Evolutionary conservation across 2,113 vertebrate species (phyloP), one percentile per base, ranked within the genome.

Genomic region (Poeciliopsis retropinna): DNA sequence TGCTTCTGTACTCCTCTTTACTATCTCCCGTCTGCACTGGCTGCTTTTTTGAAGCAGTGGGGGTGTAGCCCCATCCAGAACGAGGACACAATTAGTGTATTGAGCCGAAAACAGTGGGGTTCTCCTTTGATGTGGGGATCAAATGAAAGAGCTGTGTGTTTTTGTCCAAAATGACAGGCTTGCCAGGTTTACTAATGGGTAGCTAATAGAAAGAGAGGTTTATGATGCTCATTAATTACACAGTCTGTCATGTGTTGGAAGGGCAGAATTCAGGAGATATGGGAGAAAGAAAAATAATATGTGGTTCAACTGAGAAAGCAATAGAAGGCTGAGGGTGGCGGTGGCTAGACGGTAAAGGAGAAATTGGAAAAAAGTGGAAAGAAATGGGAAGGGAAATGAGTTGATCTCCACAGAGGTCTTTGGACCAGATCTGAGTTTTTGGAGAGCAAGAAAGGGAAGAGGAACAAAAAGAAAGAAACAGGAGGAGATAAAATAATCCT

Each of bases 191-290:
- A 94, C 96, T 96, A 97, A 97, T 97, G 96, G 96, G 93, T 94
- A 96, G 95, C 96, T 97, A 97, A 97, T 97, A 96, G 95, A 96
- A 96, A 96, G 95, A 95, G 94, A 95, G 95, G 94, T 96, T 97
- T 96, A 96, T 97, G 95, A 96, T 96, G 95, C 96, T 96, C 96
- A 95, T 97, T 97, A 97, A 97, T 97, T 97, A 97, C 95, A 93
- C 92, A 95, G 91, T 94, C 95, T 96, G 95, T 96, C 95, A 95
- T 96, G 94, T 93, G 94, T 95, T 95, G 91, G 94, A 94, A 92
- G 92, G 91, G 89, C 92, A 87, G 85, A 88, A 91, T 82, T 79
- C 76, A 82, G 79, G 79, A 88, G 82, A 89, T 73, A 70, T 66
- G 17, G 61, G 37, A 69, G 62, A 79, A 78, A 71, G 47, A 72